A percentile compares a stretch with the other conserved stretches of the same genome.
These are phyloP conservation scores for Sarcophaga bullata DNA, from an alignment of 1,140 invertebrate species.

Conservation along the genomic window DNA sequence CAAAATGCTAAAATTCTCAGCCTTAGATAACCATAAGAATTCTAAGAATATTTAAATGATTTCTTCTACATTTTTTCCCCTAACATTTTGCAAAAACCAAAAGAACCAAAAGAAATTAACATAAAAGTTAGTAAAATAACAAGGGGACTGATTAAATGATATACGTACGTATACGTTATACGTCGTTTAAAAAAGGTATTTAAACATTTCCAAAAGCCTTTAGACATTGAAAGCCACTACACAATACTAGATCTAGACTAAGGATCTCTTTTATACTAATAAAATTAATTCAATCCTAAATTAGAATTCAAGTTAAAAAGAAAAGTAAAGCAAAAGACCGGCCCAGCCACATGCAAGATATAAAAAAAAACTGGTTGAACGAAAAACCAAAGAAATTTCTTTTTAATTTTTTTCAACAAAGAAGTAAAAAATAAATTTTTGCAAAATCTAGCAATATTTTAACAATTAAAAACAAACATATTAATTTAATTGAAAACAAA, in stretches of 20 bases:
- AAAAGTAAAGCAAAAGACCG: not conserved
- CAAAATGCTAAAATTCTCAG: not conserved
- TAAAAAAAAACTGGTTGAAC: not conserved
- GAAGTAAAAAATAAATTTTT: too few species aligned
- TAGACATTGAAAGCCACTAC: not conserved
- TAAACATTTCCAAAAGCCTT: too few species aligned
- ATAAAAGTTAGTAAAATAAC: not conserved
- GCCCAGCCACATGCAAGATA: not conserved
- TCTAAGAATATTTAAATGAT: slow-evolving; percentile 5
- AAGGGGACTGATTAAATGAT: not conserved
- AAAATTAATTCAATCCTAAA: too few species aligned
- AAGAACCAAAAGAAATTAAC: not conserved
- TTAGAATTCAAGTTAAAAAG: not conserved
- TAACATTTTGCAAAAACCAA: not conserved
- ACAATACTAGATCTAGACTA: not conserved
- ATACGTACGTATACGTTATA: not conserved
- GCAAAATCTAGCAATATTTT: too few species aligned
- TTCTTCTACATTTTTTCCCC: not conserved
- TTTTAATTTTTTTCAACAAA: too few species aligned
- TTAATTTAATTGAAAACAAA: too few species aligned
- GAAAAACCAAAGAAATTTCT: not conserved
- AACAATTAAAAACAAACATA: too few species aligned
- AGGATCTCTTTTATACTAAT: not conserved
- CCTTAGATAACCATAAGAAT: not conserved
- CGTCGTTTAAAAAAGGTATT: too few species aligned